phyloP scores from a whole-genome alignment of 2,797 vertebrate genomes.

The Chelon labrosus region DNA sequence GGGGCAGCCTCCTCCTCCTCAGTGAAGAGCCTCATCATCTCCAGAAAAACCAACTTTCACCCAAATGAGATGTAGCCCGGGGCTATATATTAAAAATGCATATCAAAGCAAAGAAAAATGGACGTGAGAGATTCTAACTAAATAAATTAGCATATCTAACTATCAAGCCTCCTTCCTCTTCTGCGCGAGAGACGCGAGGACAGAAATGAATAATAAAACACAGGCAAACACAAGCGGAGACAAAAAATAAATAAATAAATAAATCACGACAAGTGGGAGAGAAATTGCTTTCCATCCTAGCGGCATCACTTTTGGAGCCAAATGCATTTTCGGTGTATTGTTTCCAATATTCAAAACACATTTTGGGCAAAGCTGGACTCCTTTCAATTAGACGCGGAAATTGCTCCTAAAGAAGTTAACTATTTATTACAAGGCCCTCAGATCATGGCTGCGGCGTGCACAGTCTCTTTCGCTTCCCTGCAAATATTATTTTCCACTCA shows the following conservation, averaged over 20 bases:
- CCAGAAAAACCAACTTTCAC: slow-evolving; percentile 90
- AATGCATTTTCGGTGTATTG: slow-evolving; percentile 54
- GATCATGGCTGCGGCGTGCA: slow-evolving; percentile 16
- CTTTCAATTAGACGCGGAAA: slow-evolving; percentile 58
- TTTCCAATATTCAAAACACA: slow-evolving; percentile 62
- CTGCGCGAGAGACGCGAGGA: slow-evolving; percentile 70
- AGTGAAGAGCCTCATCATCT: slow-evolving; percentile 93
- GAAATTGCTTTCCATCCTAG: slow-evolving; percentile 43
- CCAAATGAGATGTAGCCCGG: slow-evolving; percentile 94
- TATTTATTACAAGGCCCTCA: slow-evolving; percentile 50
- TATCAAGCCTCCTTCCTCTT: slow-evolving; percentile 79
- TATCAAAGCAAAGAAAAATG: slow-evolving; percentile 98
- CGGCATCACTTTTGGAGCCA: slow-evolving; percentile 50
- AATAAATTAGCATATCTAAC: slow-evolving; percentile 92
- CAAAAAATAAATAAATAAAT: slow-evolving; percentile 67
- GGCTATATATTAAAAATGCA: slow-evolving; percentile 98
- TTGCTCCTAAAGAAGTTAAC: slow-evolving; percentile 55
- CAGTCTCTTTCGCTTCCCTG: slow-evolving; percentile 29
- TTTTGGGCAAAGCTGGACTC: slow-evolving; percentile 44
- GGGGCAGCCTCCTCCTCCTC: slow-evolving; percentile 87
- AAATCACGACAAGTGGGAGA: slow-evolving; percentile 54
- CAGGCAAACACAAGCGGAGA: slow-evolving; percentile 69
- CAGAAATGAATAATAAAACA: slow-evolving; percentile 83
- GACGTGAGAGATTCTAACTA: slow-evolving; percentile 92
- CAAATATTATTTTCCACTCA: slow-evolving; percentile 39